Conservation (phyloP, 2,113 vertebrate species). For the Tragelaphus imberbis region DNA sequence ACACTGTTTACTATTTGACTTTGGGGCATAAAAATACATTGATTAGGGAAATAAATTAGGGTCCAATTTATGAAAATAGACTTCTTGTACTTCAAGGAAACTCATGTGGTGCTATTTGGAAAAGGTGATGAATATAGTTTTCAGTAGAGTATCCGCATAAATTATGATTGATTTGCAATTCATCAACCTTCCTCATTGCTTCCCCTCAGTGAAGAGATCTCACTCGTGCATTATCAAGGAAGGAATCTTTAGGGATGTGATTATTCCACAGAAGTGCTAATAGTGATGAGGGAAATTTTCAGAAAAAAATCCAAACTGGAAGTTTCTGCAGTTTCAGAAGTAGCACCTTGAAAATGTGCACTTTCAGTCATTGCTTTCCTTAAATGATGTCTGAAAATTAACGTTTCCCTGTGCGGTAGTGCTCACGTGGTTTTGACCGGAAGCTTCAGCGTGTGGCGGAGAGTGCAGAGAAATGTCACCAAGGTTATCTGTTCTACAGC, state of each 20-base stretch:
- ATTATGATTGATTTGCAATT: conserved; percentile 63
- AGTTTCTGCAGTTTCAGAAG: conserved; percentile 33
- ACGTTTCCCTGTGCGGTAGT: background rate
- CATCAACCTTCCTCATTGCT: conserved; percentile 28
- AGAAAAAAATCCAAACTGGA: conserved; percentile 20
- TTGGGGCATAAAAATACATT: conserved; percentile 42
- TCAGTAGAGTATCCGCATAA: conserved; percentile 52
- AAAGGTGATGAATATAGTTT: conserved; percentile 52
- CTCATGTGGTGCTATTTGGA: background rate
- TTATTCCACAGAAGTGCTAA: conserved; percentile 54
- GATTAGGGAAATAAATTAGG: conserved; percentile 53
- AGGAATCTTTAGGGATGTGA: conserved; percentile 44
- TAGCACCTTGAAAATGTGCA: background rate
- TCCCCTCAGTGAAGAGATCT: conserved; percentile 26
- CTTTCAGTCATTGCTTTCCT: background rate
- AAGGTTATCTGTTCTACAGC: fast-evolving
- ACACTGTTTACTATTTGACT: conserved; percentile 29
- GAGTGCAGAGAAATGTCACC: too few relatives aligned
- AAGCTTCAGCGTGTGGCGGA: background rate
- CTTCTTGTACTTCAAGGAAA: conserved; percentile 39
- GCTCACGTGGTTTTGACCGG: background rate
- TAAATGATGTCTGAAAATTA: background rate
- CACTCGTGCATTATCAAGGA: conserved; percentile 36
- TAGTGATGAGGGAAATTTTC: conserved; percentile 19
- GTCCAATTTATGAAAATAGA: conserved; percentile 50